Evolutionary conservation across 2,113 vertebrate genomes (phyloP).

Genomic region (Hemiprocne comata): DNA sequence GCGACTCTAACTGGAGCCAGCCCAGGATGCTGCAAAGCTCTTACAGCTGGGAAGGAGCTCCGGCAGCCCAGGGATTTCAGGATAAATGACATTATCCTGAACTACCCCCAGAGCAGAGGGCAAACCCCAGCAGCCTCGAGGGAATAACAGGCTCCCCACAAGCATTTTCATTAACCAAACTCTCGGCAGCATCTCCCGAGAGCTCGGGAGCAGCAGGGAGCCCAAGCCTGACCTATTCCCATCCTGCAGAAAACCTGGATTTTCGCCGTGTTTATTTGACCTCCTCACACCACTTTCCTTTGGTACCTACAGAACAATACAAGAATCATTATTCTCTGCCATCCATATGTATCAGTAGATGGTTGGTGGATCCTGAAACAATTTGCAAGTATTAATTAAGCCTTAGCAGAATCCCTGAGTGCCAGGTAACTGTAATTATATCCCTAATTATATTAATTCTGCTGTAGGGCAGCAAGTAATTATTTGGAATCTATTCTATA

Average conservation of each 20-base stretch:
- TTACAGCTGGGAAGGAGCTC: not conserved
- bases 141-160: not conserved
- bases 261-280: not conserved
- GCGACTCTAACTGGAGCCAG: not conserved
- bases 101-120: not conserved
- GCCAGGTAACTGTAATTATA: not conserved
- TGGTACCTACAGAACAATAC: not conserved
- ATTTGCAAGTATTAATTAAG: conserved; percentile 57
- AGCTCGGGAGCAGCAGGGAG: not conserved
- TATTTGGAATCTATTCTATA: conserved; percentile 19
- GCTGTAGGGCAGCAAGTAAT: conserved; percentile 14
- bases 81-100: not conserved
- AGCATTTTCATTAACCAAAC: not conserved
- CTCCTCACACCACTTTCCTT: not conserved
- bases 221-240: not conserved
- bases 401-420: not conserved
- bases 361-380: not conserved
- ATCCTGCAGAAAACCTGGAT: not conserved
- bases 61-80: not conserved
- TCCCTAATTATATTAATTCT: conserved; percentile 51
- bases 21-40: not conserved
- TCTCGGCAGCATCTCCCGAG: not conserved
- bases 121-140: not conserved
- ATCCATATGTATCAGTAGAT: not conserved
- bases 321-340: not conserved